A percentile compares a stretch with the other conserved stretches of the same genome.
Conservation (phyloP, 2,888 invertebrate genomes). For the Mesoligia furuncula region DNA sequence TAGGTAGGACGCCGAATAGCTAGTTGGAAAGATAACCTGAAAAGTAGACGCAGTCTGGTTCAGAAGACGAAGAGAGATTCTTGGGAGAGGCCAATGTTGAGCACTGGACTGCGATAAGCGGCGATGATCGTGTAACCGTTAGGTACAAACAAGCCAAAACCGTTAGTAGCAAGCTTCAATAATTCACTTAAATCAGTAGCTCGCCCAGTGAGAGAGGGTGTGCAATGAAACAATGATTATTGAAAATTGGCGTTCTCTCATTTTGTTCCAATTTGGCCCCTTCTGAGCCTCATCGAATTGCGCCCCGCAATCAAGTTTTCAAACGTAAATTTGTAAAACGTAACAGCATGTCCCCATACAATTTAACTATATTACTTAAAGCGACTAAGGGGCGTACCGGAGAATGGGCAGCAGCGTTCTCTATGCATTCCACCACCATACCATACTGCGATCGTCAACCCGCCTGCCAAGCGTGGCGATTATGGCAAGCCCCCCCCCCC, state of each 20-base stretch:
- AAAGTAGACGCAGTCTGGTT: not conserved
- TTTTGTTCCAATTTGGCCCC: not conserved
- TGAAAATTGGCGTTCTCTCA: not conserved
- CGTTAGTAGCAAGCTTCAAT: not conserved
- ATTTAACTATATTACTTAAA: not conserved
- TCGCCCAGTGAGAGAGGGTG: not conserved
- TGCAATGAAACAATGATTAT: not conserved
- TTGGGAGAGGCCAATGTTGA: not conserved
- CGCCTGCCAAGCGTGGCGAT: too few relatives aligned
- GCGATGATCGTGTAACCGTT: not conserved
- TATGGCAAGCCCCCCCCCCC: too few relatives aligned
- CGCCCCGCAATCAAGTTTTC: not conserved
- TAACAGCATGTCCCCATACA: not conserved
- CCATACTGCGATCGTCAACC: too few relatives aligned
- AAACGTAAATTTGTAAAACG: not conserved
- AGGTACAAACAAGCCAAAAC: not conserved
- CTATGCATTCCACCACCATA: too few relatives aligned
- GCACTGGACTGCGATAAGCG: not conserved
- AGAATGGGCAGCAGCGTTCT: too few relatives aligned
- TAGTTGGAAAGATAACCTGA: not conserved
- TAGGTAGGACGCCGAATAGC: not conserved
- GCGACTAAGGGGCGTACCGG: too few relatives aligned
- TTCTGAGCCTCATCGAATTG: too few relatives aligned
- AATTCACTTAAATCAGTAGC: not conserved
- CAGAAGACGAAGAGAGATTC: not conserved